phyloP scores from a whole-genome alignment of 2,797 vertebrate species.

The Alcedo quadribrachys region DNA sequence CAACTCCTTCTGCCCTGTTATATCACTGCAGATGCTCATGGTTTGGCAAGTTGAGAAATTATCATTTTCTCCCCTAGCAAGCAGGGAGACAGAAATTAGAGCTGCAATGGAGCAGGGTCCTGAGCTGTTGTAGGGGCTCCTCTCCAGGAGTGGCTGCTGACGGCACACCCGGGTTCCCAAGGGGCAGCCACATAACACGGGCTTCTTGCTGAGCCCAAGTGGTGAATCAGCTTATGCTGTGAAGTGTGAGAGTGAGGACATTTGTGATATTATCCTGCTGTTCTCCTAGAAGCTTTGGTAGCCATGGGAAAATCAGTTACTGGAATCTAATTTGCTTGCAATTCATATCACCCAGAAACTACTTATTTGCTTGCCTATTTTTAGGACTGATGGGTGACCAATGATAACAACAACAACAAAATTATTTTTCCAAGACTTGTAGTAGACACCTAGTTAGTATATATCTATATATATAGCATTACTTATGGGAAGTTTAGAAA shows the following conservation, averaged over 20 bases:
- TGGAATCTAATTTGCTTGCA: neutral
- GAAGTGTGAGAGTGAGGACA: neutral
- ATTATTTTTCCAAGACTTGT: neutral
- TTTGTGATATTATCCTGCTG: neutral
- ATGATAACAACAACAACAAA: neutral
- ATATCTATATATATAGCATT: neutral
- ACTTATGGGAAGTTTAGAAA: neutral
- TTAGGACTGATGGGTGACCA: neutral
- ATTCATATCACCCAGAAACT: neutral
- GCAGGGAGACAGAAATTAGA: neutral
- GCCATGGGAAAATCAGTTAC: neutral
- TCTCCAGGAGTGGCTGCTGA: accelerated
- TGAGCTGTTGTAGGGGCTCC: accelerated
- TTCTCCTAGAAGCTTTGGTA: neutral
- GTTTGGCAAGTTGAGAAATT: neutral
- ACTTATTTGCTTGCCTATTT: neutral
- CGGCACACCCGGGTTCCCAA: accelerated
- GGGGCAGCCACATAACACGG: neutral
- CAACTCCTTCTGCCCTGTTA: neutral
- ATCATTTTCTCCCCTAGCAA: neutral
- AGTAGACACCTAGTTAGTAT: neutral
- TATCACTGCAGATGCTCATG: neutral
- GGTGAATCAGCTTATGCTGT: neutral
- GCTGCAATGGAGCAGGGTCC: neutral
- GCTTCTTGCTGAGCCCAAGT: neutral